phyloP scores from a whole-genome alignment of 1,140 invertebrate species.

The Apocrypta bakeri region DNA sequence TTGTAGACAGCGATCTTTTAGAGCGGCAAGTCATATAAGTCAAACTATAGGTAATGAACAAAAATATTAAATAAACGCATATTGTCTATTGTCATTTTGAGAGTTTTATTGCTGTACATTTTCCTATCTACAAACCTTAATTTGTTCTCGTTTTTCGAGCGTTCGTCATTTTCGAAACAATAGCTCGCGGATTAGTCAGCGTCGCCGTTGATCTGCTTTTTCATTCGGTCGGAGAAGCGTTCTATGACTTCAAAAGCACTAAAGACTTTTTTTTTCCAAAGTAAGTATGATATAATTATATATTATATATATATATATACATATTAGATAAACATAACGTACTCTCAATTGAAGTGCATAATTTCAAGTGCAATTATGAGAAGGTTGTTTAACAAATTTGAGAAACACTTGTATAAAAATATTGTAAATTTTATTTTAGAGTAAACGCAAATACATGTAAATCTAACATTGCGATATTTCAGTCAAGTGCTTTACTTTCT shows the following conservation, averaged over 20 bases:
- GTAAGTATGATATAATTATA: background rate
- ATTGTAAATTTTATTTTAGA: constrained; percentile 35
- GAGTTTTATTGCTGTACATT: background rate
- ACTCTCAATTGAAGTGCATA: background rate
- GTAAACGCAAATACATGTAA: constrained; percentile 31
- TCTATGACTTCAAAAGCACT: background rate
- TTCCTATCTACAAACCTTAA: background rate
- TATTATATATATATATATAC: too few relatives aligned
- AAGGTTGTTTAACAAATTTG: background rate
- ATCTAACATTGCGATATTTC: constrained; percentile 31
- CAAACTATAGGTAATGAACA: constrained; percentile 68
- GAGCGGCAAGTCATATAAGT: constrained; percentile 71
- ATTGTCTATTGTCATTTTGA: constrained; percentile 71
- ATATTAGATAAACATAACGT: too few relatives aligned
- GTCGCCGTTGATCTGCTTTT: background rate
- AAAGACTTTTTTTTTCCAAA: background rate
- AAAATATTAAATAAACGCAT: constrained; percentile 74
- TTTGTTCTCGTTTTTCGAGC: too few relatives aligned
- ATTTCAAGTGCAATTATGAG: background rate
- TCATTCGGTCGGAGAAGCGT: background rate
- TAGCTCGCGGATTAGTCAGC: too few relatives aligned
- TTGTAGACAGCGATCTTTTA: constrained; percentile 74
- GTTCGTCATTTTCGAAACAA: background rate
- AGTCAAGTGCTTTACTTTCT: constrained; percentile 19
- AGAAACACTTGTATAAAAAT: constrained; percentile 31